Evolutionary conservation across 2,888 invertebrate species (phyloP).

Genomic region (Horisme vitalbata): DNA sequence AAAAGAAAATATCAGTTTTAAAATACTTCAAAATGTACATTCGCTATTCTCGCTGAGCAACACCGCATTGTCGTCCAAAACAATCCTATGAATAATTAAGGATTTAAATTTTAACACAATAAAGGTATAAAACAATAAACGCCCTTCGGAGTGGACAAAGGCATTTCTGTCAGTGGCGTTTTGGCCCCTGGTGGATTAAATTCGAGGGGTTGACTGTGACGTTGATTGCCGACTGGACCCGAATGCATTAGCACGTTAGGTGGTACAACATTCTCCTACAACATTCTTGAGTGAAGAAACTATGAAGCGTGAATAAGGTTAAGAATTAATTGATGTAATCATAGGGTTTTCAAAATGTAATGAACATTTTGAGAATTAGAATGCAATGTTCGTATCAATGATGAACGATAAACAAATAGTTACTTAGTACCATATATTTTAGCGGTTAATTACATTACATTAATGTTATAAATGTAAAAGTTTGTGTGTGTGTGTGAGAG

Average conservation of each 20-base stretch:
- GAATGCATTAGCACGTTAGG: conserved; percentile 46
- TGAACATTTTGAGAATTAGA: too few relatives aligned
- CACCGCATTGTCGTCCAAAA: conserved; percentile 64
- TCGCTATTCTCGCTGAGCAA: conserved; percentile 4
- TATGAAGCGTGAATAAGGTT: background rate
- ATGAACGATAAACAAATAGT: too few relatives aligned
- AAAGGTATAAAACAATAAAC: conserved; percentile 80
- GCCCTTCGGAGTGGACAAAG: conserved; percentile 77
- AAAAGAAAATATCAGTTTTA: background rate
- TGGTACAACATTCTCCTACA: conserved; percentile 27
- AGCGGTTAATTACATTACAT: too few relatives aligned
- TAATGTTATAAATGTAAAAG: too few relatives aligned
- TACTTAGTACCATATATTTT: too few relatives aligned
- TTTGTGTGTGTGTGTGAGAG: too few relatives aligned
- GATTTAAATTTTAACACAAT: conserved; percentile 81
- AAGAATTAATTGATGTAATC: too few relatives aligned
- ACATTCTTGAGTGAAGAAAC: conserved; percentile 9
- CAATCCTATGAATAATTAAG: conserved; percentile 83
- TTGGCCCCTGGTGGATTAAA: conserved; percentile 61
- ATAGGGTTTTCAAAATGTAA: too few relatives aligned
- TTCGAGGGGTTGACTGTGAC: conserved; percentile 48
- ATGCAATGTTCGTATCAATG: too few relatives aligned
- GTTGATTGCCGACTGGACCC: conserved; percentile 41
- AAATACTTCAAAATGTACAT: conserved; percentile 4
- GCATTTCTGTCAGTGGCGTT: conserved; percentile 72